Conservation (phyloP, 2,797 vertebrate genomes). For the Glyptemys insculpta region DNA sequence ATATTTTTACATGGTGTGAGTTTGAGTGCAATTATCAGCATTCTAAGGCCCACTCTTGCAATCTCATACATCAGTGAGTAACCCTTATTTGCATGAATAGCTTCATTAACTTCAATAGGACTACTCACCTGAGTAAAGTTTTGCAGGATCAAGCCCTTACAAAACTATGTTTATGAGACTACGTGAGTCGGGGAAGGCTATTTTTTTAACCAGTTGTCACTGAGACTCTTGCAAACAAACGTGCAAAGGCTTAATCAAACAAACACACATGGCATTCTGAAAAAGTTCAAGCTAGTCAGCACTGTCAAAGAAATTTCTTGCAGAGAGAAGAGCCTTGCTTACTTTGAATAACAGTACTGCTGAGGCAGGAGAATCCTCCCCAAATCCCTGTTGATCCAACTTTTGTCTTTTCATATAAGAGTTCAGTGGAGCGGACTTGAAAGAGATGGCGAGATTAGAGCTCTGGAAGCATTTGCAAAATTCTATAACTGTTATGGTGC, state of each 20-base stretch:
- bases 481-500: slow-evolving; percentile 45
- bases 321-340: not conserved
- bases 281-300: not conserved
- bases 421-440: not conserved
- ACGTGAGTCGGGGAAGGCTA: not conserved
- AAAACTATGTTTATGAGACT: not conserved
- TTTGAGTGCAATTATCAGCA: not conserved
- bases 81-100: not conserved
- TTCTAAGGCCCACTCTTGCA: not conserved
- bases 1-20: not conserved
- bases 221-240: slow-evolving; percentile 20
- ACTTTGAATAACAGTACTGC: not conserved
- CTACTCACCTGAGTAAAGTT: accelerated
- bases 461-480: not conserved
- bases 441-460: slow-evolving; percentile 50
- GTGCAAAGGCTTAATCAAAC: not conserved
- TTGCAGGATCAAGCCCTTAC: not conserved
- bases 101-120: not conserved
- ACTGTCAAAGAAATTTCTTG: slow-evolving; percentile 23
- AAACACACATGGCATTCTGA: slow-evolving; percentile 6
- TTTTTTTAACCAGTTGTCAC: not conserved
- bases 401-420: slow-evolving; percentile 33
- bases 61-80: not conserved
- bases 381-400: slow-evolving; percentile 10
- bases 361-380: slow-evolving; percentile 44